Evolutionary conservation across 2,888 invertebrate genomes (phyloP), one percentile per base, ranked within the genome.

Genomic region (Nemotelus nigrinus): DNA sequence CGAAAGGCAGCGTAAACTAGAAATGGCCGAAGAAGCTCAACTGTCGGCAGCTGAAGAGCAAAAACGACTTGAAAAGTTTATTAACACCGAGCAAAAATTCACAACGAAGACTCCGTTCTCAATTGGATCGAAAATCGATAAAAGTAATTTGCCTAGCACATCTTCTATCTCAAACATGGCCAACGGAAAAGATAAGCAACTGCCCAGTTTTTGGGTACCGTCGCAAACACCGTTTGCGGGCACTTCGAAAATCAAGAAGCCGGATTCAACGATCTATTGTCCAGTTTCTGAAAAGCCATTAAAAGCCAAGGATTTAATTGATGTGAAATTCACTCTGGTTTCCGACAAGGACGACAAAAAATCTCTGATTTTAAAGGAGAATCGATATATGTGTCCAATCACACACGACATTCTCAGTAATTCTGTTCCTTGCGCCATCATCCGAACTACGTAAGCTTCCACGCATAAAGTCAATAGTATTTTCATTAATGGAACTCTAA

Each of bases 121-220:
- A 7, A 76, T 79, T 50, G 77, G 77, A n/a, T 71, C 79, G 3
- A 70, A 76, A 65, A 79, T 79, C 25, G 77, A 70, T 47, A 65
- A 63, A 39, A 78, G 64, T 3, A 60, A 74, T 3, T 55, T 78
- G 0, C 80, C 82, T 0, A 80, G 80, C n/a, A 79, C 81, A 2
- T 83, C 87, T 0, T 86, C 88, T 8, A 90, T 96, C 43, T 95
- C 95, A 2, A 97, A 96, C 84, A 92, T 96, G 90, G 89, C 90
- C 0, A 91, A 92, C 82, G 94, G 93, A 0, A 91, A 92, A 83
- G 93, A 95, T 78, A 95, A 95, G 84, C 88, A 93, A 80, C 87
- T 98, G 64, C 98, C 98, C 0, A 97, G 97, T 87, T 99, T 98
- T 86, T 99, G 99, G 99, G 90, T 99, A 77, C 99, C 99, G 0